phyloP scores from a whole-genome alignment of 2,113 vertebrate species.

The cattle (Bos taurus) region DNA sequence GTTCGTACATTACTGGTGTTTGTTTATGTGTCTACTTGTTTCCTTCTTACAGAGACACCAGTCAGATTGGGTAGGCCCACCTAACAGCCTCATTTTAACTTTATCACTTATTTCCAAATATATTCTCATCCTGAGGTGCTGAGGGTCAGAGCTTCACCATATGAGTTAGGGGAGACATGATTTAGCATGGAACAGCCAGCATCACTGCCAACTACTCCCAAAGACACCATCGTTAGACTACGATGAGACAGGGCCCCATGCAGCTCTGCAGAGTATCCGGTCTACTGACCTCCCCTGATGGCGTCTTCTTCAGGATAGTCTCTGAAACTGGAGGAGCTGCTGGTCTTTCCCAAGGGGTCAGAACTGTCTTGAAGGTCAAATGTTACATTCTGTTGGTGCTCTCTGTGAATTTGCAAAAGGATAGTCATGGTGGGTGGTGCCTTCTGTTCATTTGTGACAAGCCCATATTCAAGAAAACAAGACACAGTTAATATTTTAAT shows the following conservation, averaged over 20 bases:
- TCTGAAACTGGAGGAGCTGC: not conserved
- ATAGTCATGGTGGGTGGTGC: not conserved
- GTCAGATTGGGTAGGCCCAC: not conserved
- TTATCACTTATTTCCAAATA: not conserved
- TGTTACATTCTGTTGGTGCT: not conserved
- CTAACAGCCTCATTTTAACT: not conserved
- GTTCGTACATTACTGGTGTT: fast-evolving
- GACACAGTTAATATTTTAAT: not conserved
- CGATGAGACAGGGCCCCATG: not conserved
- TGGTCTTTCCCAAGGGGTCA: not conserved
- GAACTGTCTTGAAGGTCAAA: not conserved
- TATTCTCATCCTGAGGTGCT: not conserved
- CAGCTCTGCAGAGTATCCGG: not conserved
- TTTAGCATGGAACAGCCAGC: not conserved
- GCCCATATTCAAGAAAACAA: not conserved
- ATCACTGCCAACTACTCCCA: not conserved
- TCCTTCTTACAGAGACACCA: not conserved
- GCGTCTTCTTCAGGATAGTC: not conserved
- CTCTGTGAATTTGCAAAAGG: not conserved
- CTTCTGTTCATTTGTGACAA: not conserved
- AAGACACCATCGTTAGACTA: not conserved
- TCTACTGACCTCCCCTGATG: not conserved
- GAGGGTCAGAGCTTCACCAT: not conserved
- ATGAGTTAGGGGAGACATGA: not conserved
- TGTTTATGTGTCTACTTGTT: not conserved